Evolutionary conservation across 2,797 vertebrate species (phyloP).

Genomic region (Prunella strophiata): DNA sequence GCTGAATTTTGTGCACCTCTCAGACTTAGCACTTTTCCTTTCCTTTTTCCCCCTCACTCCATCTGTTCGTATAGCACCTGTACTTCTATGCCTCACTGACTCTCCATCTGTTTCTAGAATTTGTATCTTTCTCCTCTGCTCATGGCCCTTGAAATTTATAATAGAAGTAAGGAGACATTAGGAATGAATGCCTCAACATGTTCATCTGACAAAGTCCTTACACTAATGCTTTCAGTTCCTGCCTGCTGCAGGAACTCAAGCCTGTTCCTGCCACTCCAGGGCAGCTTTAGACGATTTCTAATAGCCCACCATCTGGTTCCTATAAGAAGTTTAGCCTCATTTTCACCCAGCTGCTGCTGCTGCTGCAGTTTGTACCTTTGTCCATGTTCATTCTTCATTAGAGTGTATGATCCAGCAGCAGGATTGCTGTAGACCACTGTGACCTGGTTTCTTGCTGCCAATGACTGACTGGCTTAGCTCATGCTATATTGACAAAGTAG

Average conservation of each 20-base stretch:
- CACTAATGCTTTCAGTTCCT: constrained; percentile 13
- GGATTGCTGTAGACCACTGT: background rate
- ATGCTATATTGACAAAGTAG: background rate
- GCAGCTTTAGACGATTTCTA: constrained; percentile 34
- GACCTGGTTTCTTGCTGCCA: constrained; percentile 19
- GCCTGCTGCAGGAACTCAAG: constrained; percentile 8
- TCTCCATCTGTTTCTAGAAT: constrained; percentile 64
- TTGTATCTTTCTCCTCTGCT: constrained; percentile 38
- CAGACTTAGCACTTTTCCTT: constrained; percentile 18
- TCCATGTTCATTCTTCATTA: background rate
- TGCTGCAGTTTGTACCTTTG: constrained; percentile 40
- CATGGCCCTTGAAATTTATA: constrained; percentile 13
- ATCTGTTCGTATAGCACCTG: constrained; percentile 62
- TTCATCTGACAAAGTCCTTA: constrained; percentile 22
- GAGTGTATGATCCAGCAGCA: background rate
- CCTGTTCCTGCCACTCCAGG: constrained; percentile 25
- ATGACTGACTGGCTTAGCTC: background rate
- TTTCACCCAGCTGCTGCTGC: constrained; percentile 53
- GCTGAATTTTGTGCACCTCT: constrained; percentile 35
- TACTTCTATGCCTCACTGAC: constrained; percentile 47
- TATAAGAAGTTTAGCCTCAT: constrained; percentile 50
- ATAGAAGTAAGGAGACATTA: constrained; percentile 13
- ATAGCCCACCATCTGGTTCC: constrained; percentile 49
- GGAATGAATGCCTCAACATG: constrained; percentile 27
- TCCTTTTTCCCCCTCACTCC: background rate